Evolutionary conservation across 2,797 vertebrate genomes (phyloP).

Genomic region (Chrysocyon brachyurus): DNA sequence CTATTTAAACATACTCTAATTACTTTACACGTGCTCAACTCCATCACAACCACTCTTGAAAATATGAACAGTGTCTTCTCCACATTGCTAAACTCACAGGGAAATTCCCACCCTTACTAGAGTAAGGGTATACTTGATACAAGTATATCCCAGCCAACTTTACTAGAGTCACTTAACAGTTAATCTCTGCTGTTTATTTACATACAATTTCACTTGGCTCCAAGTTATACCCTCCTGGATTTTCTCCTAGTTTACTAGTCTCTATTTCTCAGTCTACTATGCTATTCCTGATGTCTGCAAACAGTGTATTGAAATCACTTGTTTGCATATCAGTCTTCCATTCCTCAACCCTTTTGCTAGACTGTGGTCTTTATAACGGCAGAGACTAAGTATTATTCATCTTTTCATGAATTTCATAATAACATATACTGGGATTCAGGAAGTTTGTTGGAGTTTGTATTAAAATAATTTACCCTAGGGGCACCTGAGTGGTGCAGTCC

Average conservation of each 20-base stretch:
- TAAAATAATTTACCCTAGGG: not conserved
- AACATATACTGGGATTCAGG: not conserved
- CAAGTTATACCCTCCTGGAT: not conserved
- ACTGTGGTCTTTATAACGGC: not conserved
- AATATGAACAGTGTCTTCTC: not conserved
- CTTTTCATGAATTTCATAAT: constrained; percentile 30
- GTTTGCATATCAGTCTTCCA: not conserved
- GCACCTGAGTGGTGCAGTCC: not conserved
- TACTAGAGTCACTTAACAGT: not conserved
- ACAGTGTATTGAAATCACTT: not conserved
- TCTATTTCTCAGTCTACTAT: not conserved
- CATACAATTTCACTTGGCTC: not conserved
- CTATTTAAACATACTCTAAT: not conserved
- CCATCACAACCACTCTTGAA: not conserved
- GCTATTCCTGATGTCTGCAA: not conserved
- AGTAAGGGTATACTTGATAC: too few relatives aligned
- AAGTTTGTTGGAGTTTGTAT: not conserved
- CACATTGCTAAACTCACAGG: not conserved
- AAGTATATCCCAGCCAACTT: not conserved
- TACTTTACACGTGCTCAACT: not conserved
- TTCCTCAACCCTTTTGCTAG: not conserved
- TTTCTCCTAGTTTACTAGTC: not conserved
- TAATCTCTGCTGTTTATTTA: not conserved
- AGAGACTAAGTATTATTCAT: not conserved
- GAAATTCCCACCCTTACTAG: not conserved